Evolutionary conservation across 2,888 invertebrate species (phyloP).

Genomic region (Drosophila paranaensis): DNA sequence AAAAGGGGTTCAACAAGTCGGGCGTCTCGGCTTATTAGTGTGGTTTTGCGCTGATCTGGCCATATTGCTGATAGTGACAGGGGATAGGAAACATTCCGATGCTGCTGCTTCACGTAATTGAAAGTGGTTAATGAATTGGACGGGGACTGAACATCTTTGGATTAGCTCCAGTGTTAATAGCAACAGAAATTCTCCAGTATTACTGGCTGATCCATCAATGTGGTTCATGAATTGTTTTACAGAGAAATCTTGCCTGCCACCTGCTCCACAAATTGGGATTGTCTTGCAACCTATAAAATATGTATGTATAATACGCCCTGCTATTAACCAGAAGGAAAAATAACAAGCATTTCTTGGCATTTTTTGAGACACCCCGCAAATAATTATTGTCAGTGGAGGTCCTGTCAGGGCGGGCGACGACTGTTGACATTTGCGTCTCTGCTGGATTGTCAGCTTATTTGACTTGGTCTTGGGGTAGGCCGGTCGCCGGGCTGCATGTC

Average conservation of each 20-base stretch:
- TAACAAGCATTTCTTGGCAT: conserved; percentile 4
- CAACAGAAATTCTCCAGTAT: no score
- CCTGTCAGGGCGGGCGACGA: conserved; percentile 29
- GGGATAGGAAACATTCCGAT: background rate
- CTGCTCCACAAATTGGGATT: background rate
- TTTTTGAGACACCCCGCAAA: conserved; percentile 26
- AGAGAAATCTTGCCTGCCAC: background rate
- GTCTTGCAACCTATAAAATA: background rate
- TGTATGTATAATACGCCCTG: background rate
- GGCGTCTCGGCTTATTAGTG: conserved; percentile 22
- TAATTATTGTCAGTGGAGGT: conserved; percentile 40
- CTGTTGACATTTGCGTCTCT: conserved; percentile 68
- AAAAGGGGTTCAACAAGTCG: conserved; percentile 31
- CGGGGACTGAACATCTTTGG: no score
- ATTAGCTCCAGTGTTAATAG: no score
- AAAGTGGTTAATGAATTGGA: background rate
- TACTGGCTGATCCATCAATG: no score
- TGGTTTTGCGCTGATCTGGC: conserved; percentile 1
- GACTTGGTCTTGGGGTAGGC: conserved; percentile 51
- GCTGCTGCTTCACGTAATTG: background rate
- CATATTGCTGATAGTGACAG: conserved; percentile 1
- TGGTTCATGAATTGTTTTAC: background rate
- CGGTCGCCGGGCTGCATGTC: conserved; percentile 35
- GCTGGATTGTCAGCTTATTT: conserved; percentile 70
- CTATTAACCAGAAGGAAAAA: background rate